phyloP scores from a whole-genome alignment of 2,888 invertebrate species.

The Eumacrocentrus americanus region DNA sequence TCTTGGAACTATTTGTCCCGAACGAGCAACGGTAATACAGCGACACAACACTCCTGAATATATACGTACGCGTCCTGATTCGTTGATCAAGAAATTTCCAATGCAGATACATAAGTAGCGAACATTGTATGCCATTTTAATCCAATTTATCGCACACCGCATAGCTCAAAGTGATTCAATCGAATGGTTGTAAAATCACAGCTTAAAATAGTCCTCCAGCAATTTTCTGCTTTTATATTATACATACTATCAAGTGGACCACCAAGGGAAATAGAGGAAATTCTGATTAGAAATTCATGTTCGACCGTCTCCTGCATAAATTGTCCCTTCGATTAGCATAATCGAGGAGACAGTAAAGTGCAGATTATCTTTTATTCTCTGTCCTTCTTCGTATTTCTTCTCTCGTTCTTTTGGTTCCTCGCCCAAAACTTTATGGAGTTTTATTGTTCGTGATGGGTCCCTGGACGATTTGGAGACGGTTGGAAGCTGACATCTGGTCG shows the following conservation, averaged over 20 bases:
- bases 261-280: neutral
- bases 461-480: conserved; percentile 13
- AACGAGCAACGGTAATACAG: conserved; percentile 8
- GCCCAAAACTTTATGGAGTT: conserved; percentile 1
- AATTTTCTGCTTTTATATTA: conserved; percentile 1
- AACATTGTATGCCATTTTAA: conserved; percentile 13
- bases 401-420: neutral
- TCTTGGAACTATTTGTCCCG: conserved; percentile 18
- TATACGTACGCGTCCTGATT: conserved; percentile 20
- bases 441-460: conserved; percentile 21
- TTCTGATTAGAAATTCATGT: conserved; percentile 29
- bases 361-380: conserved; percentile 3
- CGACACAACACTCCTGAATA: conserved; percentile 1
- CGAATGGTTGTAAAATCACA: neutral
- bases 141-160: conserved; percentile 5
- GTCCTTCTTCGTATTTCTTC: neutral
- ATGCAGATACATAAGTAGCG: conserved; percentile 8
- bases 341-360: conserved; percentile 13
- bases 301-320: conserved; percentile 31
- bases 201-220: neutral
- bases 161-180: conserved; percentile 8
- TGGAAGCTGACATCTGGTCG: conserved; percentile 47
- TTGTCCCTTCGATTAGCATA: conserved; percentile 39
- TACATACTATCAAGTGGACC: neutral
- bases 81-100: conserved; percentile 13